Conservation (phyloP, 2,797 vertebrate species). For the Salmo trutta region DNA sequence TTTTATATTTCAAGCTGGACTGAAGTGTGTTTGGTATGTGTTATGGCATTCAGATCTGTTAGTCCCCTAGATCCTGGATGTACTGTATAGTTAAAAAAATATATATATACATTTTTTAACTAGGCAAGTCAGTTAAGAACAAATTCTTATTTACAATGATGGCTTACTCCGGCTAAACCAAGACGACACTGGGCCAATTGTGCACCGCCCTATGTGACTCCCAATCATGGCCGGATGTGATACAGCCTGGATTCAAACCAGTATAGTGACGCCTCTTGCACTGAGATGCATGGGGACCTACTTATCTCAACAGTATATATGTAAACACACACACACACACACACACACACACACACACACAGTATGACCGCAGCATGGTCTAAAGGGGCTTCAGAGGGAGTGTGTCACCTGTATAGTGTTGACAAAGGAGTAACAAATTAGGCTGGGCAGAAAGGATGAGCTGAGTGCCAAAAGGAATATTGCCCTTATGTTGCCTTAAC, state of each 20-base stretch:
- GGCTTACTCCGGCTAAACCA: too few relatives aligned
- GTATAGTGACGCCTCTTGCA: too few relatives aligned
- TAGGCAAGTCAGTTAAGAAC: too few relatives aligned
- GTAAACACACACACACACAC: background rate
- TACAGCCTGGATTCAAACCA: too few relatives aligned
- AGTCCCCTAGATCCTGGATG: background rate
- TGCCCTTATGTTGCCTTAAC: too few relatives aligned
- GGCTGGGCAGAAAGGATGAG: background rate
- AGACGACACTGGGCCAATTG: too few relatives aligned
- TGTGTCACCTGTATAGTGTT: conserved; percentile 7
- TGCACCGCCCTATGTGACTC: too few relatives aligned
- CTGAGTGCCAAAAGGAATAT: background rate
- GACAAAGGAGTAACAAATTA: background rate
- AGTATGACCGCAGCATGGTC: conserved; percentile 1
- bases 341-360: background rate
- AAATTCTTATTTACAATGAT: too few relatives aligned
- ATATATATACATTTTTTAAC: too few relatives aligned
- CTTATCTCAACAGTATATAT: background rate
- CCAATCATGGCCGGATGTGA: too few relatives aligned
- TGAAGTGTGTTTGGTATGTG: background rate
- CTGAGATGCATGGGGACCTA: background rate
- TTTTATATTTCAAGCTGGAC: background rate
- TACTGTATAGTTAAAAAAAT: background rate
- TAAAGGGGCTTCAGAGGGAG: conserved; percentile 9
- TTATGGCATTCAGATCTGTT: conserved; percentile 4